phyloP scores from a whole-genome alignment of 1,140 invertebrate genomes.

The Hypsibius dujardini region DNA sequence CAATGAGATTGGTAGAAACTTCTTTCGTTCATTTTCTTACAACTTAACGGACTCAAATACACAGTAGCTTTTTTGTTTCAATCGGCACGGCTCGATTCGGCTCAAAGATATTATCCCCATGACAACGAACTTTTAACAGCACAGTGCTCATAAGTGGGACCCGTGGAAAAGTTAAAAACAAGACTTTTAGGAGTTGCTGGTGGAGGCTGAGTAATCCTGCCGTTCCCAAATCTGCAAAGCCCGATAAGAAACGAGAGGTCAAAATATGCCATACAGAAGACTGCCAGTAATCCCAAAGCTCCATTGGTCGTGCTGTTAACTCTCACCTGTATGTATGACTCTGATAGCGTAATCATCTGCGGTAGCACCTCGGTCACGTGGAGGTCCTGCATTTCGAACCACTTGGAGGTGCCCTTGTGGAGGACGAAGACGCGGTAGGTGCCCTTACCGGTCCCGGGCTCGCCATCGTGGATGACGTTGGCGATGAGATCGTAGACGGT shows the following conservation, averaged over 20 bases:
- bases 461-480: conserved; percentile 95
- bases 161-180: too few relatives aligned
- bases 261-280: not conserved
- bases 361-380: conserved; percentile 94
- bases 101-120: too few relatives aligned
- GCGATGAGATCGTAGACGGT: conserved; percentile 89
- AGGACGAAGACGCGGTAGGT: conserved; percentile 88
- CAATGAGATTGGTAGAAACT: too few relatives aligned
- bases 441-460: conserved; percentile 60
- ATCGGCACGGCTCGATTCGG: too few relatives aligned
- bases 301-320: not conserved
- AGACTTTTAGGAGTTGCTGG: too few relatives aligned
- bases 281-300: not conserved
- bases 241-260: not conserved
- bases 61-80: too few relatives aligned
- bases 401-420: conserved; percentile 63
- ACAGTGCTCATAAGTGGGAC: too few relatives aligned
- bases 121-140: too few relatives aligned
- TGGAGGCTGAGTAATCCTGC: not conserved
- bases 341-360: conserved; percentile 97
- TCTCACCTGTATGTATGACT: conserved; percentile 80
- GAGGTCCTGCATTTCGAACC: conserved; percentile 94
- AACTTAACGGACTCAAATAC: too few relatives aligned
- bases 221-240: conserved; percentile 14
- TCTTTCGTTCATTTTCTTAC: too few relatives aligned